Percentiles rank a stretch among this genome's conserved stretches.
phyloP scores from a whole-genome alignment of 2,888 invertebrate genomes.

The Eupithecia exiguata region DNA sequence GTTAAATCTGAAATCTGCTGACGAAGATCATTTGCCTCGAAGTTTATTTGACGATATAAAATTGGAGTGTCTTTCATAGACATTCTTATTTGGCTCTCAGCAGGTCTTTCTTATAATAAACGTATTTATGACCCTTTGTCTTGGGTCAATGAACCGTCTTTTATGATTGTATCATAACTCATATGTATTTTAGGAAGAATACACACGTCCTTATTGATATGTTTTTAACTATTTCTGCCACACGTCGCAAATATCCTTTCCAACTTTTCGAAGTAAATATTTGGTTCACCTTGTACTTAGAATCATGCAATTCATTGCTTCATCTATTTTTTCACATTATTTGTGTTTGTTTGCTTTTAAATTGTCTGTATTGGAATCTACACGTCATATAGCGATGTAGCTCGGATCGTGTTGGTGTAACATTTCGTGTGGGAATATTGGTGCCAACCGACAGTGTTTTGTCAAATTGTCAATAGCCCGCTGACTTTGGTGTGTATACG shows the following conservation, averaged over 20 bases:
- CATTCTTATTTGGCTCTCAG: slow-evolving; percentile 41
- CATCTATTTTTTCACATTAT: not conserved
- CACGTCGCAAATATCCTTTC: too few species aligned
- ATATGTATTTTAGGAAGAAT: not conserved
- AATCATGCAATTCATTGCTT: not conserved
- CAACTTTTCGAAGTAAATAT: not conserved
- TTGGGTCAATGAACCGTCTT: slow-evolving; percentile 4
- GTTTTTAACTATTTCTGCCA: too few species aligned
- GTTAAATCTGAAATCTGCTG: not conserved
- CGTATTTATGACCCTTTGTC: slow-evolving; percentile 41
- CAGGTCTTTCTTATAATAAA: slow-evolving; percentile 41
- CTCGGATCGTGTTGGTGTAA: not conserved
- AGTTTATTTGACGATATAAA: slow-evolving; percentile 37
- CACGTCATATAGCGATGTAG: not conserved
- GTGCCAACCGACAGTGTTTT: not conserved
- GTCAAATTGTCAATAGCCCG: not conserved
- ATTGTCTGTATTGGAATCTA: not conserved
- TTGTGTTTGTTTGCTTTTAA: not conserved
- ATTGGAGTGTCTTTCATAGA: slow-evolving; percentile 35
- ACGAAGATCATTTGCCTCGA: slow-evolving; percentile 14
- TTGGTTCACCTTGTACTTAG: not conserved
- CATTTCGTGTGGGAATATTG: not conserved
- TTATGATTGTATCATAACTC: not conserved
- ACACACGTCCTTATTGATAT: not conserved
- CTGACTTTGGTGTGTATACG: not conserved